These are phyloP conservation scores for Mungos mungo DNA, from an alignment of 2,113 vertebrate species.

Conservation along the genomic window DNA sequence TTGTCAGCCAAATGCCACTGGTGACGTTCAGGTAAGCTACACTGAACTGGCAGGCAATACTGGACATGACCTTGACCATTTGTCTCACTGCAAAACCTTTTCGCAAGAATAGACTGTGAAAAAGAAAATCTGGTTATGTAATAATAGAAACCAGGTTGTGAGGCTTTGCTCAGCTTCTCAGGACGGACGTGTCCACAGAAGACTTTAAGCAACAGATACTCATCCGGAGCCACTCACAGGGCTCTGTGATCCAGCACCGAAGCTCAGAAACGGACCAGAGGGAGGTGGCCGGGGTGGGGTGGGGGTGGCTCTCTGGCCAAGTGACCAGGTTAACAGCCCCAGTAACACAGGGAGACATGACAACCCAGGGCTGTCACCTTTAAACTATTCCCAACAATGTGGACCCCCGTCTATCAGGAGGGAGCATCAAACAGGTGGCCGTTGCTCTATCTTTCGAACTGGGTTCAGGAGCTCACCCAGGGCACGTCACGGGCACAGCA, in stretches of 20 bases:
- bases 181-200: background rate
- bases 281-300: background rate
- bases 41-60: background rate
- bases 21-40: too few relatives aligned
- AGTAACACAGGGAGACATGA: fast-evolving
- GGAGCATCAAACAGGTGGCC: too few relatives aligned
- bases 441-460: background rate
- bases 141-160: fast-evolving
- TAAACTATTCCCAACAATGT: fast-evolving
- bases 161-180: background rate
- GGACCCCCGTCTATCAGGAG: fast-evolving
- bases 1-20: background rate
- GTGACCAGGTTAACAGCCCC: background rate
- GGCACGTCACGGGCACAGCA: fast-evolving
- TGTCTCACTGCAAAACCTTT: background rate
- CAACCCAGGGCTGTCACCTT: fast-evolving
- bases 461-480: background rate
- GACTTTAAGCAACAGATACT: fast-evolving
- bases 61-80: background rate
- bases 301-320: background rate
- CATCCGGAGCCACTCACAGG: background rate
- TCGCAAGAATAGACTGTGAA: background rate
- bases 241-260: fast-evolving
- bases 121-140: background rate
- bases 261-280: too few relatives aligned